phyloP scores from a whole-genome alignment of 2,888 invertebrate genomes.

The Cepaea hortensis region DNA sequence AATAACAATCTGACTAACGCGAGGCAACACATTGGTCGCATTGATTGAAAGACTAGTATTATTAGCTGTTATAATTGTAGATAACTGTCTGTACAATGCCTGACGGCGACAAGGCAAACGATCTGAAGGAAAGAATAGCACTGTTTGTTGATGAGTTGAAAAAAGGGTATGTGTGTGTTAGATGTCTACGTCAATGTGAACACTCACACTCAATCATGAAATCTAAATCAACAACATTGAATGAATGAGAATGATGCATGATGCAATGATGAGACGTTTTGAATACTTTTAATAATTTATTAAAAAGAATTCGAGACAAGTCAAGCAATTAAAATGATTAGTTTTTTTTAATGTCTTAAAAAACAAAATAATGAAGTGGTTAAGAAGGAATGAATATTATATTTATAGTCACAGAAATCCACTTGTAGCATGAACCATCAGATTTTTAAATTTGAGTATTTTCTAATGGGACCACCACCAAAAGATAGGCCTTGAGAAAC shows the following conservation, averaged over 20 bases:
- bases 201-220: not conserved
- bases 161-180: slow-evolving; percentile 33
- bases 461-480: too few relatives aligned
- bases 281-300: not conserved
- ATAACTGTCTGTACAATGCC: slow-evolving; percentile 26
- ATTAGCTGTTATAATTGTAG: not conserved
- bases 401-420: too few relatives aligned
- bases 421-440: too few relatives aligned
- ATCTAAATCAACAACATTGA: not conserved
- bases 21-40: not conserved
- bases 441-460: too few relatives aligned
- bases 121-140: slow-evolving; percentile 43
- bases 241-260: not conserved
- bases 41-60: not conserved
- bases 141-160: slow-evolving; percentile 46
- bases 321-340: too few relatives aligned
- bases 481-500: too few relatives aligned
- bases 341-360: too few relatives aligned
- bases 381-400: too few relatives aligned
- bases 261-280: not conserved
- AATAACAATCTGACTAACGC: not conserved
- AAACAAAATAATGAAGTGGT: too few relatives aligned
- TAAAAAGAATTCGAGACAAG: too few relatives aligned
- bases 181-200: not conserved
- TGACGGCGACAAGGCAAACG: slow-evolving; percentile 43